Evolutionary conservation across 2,113 vertebrate genomes (phyloP).

Genomic region (Hystrix brachyura): DNA sequence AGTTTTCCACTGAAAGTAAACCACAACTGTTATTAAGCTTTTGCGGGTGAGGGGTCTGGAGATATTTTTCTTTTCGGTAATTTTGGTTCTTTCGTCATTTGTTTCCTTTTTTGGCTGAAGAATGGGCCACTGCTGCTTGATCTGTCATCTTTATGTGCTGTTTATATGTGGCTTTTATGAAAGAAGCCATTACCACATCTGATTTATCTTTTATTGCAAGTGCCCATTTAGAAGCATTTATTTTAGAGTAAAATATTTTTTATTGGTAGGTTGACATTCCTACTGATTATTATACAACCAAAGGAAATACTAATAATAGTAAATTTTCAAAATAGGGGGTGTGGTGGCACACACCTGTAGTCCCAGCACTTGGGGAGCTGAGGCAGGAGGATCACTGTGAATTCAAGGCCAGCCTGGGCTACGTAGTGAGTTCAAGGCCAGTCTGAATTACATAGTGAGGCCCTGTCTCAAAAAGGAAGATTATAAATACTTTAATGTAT

Average conservation of each 20-base stretch:
- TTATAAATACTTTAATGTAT: conserved; percentile 35
- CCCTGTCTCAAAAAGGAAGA: background rate
- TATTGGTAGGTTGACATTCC: conserved; percentile 42
- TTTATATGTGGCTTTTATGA: conserved; percentile 73
- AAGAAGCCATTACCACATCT: conserved; percentile 60
- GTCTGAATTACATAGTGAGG: too few relatives aligned
- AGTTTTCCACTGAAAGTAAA: background rate
- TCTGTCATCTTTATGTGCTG: conserved; percentile 60
- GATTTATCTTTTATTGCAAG: conserved; percentile 79
- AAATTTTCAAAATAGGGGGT: conserved; percentile 61
- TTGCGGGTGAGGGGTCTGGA: background rate
- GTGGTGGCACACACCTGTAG: too few relatives aligned
- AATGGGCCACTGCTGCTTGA: conserved; percentile 80
- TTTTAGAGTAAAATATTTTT: conserved; percentile 55
- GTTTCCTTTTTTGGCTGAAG: conserved; percentile 79
- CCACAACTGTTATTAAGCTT: conserved; percentile 49
- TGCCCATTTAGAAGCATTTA: conserved; percentile 69
- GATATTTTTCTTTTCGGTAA: background rate
- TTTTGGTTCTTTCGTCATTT: conserved; percentile 59
- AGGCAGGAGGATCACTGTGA: too few relatives aligned
- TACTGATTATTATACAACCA: conserved; percentile 57
- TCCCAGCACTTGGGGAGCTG: too few relatives aligned
- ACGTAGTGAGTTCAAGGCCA: too few relatives aligned
- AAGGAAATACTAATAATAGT: conserved; percentile 46
- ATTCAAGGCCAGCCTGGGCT: too few relatives aligned